These are phyloP conservation scores for Poecilus cupreus DNA, from an alignment of 2,888 invertebrate genomes.

Conservation along the genomic window DNA sequence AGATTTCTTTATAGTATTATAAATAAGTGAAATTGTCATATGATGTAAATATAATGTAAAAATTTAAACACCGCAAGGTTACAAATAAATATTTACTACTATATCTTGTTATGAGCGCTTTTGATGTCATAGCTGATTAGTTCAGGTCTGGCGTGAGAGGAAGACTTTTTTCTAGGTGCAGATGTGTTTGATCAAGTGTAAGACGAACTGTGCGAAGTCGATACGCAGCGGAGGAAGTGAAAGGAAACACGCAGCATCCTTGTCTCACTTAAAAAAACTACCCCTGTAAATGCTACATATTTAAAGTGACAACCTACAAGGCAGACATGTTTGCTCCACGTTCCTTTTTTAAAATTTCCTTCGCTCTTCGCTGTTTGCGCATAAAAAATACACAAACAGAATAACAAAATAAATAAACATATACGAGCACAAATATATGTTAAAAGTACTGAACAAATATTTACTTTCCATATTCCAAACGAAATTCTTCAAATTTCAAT, in stretches of 20 bases:
- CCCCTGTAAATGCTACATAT: slow-evolving; percentile 56
- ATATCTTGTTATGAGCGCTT: not conserved
- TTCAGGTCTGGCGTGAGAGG: not conserved
- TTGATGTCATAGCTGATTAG: slow-evolving; percentile 33
- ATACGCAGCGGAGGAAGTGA: slow-evolving; percentile 52
- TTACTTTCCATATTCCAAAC: not conserved
- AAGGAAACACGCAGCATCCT: slow-evolving; percentile 52
- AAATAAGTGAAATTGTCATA: no score
- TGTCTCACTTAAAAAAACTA: slow-evolving; percentile 52
- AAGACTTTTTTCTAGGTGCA: slow-evolving; percentile 33
- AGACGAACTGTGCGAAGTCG: slow-evolving; percentile 36
- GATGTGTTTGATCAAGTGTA: slow-evolving; percentile 55
- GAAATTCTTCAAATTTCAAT: not conserved
- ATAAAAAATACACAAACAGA: slow-evolving; percentile 30
- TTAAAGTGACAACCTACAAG: slow-evolving; percentile 57
- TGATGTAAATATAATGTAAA: no score
- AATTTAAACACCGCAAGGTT: no score
- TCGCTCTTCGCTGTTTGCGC: not conserved
- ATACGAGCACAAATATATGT: not conserved
- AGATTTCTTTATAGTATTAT: no score
- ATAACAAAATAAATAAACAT: slow-evolving; percentile 42
- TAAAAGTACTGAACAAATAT: not conserved
- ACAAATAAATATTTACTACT: no score
- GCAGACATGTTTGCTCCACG: slow-evolving; percentile 26
- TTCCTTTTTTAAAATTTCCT: slow-evolving; percentile 42